Evolutionary conservation across 2,797 vertebrate species (phyloP).

Genomic region (Syngnathus rostellatus): DNA sequence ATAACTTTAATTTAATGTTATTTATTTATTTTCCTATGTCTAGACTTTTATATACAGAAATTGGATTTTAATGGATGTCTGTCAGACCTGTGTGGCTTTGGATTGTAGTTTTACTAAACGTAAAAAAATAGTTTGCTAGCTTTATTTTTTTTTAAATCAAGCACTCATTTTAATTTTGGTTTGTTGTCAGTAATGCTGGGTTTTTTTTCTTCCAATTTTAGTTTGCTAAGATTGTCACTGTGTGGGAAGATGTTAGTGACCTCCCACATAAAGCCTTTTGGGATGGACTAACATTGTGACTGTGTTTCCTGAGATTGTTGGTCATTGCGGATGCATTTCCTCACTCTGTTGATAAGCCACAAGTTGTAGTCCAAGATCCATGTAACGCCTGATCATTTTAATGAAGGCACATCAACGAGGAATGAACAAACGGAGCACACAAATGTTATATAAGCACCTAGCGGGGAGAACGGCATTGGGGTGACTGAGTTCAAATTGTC

Average conservation of each 20-base stretch:
- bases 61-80: too few species aligned
- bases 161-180: too few species aligned
- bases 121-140: too few species aligned
- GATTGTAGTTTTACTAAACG: too few species aligned
- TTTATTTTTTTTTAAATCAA: too few species aligned
- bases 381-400: not conserved
- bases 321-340: conserved; percentile 55
- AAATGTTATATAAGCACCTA: not conserved
- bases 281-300: conserved; percentile 36
- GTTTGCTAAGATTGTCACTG: not conserved
- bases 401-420: not conserved
- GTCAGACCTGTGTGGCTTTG: too few species aligned
- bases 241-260: conserved; percentile 9
- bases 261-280: conserved; percentile 6
- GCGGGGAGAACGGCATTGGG: not conserved
- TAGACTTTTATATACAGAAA: too few species aligned
- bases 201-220: too few species aligned
- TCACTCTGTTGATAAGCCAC: conserved; percentile 24
- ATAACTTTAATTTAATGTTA: too few species aligned
- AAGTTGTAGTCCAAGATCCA: too few species aligned
- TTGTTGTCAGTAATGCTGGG: too few species aligned
- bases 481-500: not conserved
- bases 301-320: conserved; percentile 59
- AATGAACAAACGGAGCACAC: not conserved
- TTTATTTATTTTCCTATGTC: too few species aligned